Base-by-base conservation (phyloP, 2,888 invertebrate species). In the Acanthosepion lycidas region DNA sequence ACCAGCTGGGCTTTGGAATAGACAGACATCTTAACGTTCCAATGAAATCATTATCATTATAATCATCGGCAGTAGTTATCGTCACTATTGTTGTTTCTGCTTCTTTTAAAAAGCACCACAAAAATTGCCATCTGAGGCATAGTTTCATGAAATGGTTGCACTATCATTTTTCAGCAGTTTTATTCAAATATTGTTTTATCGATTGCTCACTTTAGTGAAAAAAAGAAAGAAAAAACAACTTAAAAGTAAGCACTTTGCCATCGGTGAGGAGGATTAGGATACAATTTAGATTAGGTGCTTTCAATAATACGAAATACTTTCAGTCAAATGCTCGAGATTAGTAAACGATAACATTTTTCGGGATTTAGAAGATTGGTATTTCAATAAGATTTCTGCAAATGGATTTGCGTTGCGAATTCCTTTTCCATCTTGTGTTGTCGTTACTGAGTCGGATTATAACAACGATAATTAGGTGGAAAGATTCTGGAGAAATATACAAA, bases 311-410 rank as follows among this genome's bases (percentile, higher is more conserved):
- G 78, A 78, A n/a, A 78, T n/a, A 78, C 78, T 78, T 78, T 9
- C n/a, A 78, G 78, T 78, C 78, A 78, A 78, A n/a, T 78, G 78
- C 78, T n/a, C n/a, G 4, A 78, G 78, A 78, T 78, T 33, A 78
- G 78, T 78, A 78, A 78, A 78, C n/a, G 78, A 78, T 78, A 78
- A 78, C 78, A 78, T 78, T 78, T 78, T 78, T 78, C 78, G 78
- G 78, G 78, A 78, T 78, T 78, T 78, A 78, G n/a, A 78, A 78
- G n/a, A 78, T 78, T 78, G 78, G n/a, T n/a, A 78, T 78, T 78
- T 78, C 78, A 78, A 78, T 78, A 78, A 78, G 78, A 78, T 78
- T 78, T n/a, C 78, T 78, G 78, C 78, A 78, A 78, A 78, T 78
- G 78, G 78, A 78, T 78, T 78, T n/a, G 78, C n/a, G 4, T 78